phyloP scores from a whole-genome alignment of 2,797 vertebrate genomes.

The Mycteria americana region DNA sequence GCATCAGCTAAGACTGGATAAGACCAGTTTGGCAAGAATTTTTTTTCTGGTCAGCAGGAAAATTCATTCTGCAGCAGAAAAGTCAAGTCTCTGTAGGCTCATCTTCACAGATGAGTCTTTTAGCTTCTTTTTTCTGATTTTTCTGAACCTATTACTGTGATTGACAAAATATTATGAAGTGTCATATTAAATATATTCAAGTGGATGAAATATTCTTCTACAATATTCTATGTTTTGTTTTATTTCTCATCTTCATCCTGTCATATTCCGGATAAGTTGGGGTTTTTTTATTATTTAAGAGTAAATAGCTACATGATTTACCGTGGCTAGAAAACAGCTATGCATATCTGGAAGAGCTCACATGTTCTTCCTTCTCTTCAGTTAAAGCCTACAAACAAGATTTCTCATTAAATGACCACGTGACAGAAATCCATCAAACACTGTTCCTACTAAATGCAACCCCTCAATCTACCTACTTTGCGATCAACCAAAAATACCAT shows the following conservation, averaged over 20 bases:
- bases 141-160: background rate
- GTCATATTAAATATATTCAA: background rate
- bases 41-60: background rate
- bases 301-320: slow-evolving; percentile 8
- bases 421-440: background rate
- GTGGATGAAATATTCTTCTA: background rate
- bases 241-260: slow-evolving; percentile 18
- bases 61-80: background rate
- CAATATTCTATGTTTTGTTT: background rate
- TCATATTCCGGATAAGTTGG: background rate
- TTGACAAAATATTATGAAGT: background rate
- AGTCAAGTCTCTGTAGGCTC: background rate
- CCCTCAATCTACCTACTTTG: background rate
- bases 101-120: background rate
- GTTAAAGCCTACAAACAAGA: background rate
- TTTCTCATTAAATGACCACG: background rate
- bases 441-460: background rate
- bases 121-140: background rate
- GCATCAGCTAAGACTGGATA: background rate
- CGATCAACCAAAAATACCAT: background rate
- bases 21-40: background rate
- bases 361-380: background rate
- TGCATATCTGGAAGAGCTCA: background rate
- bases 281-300: background rate
- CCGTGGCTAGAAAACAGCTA: background rate